A percentile compares a stretch with the other conserved stretches of the same genome.
Evolutionary conservation across 2,113 vertebrate species (phyloP).

Genomic region (Lethenteron reissneri): DNA sequence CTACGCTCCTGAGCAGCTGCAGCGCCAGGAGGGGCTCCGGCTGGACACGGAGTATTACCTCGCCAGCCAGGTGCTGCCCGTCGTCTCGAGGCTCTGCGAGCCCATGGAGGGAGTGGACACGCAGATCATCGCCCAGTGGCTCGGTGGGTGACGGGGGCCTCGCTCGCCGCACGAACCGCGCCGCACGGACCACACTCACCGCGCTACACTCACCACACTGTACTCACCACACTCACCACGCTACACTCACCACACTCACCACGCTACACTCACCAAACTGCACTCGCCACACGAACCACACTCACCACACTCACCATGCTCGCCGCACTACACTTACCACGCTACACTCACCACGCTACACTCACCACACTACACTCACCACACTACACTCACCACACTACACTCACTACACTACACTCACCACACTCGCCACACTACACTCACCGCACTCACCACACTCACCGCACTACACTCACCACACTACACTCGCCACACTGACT

Average conservation of each 20-base stretch:
- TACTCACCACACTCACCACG: too few relatives aligned
- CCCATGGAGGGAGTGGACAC: conserved; percentile 82
- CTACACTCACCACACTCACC: neutral
- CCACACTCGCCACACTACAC: too few relatives aligned
- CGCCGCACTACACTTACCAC: conserved; percentile 20
- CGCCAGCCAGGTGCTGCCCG: conserved; percentile 80
- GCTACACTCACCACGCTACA: conserved; percentile 10
- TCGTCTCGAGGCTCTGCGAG: conserved; percentile 82
- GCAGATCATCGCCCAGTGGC: conserved; percentile 66
- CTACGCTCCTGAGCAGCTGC: conserved; percentile 71
- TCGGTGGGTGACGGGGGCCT: conserved; percentile 23
- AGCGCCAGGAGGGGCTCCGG: conserved; percentile 54
- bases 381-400: too few relatives aligned
- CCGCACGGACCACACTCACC: neutral
- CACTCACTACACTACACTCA: too few relatives aligned
- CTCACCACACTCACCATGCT: conserved; percentile 14
- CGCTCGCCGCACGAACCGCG: neutral
- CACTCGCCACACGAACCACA: neutral
- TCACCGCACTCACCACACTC: too few relatives aligned
- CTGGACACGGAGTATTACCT: conserved; percentile 86
- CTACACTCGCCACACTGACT: too few relatives aligned
- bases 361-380: too few relatives aligned
- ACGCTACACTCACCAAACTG: neutral
- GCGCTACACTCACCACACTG: neutral
- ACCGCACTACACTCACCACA: too few relatives aligned